phyloP scores from a whole-genome alignment of 2,888 invertebrate species.

The Monochamus alternatus region DNA sequence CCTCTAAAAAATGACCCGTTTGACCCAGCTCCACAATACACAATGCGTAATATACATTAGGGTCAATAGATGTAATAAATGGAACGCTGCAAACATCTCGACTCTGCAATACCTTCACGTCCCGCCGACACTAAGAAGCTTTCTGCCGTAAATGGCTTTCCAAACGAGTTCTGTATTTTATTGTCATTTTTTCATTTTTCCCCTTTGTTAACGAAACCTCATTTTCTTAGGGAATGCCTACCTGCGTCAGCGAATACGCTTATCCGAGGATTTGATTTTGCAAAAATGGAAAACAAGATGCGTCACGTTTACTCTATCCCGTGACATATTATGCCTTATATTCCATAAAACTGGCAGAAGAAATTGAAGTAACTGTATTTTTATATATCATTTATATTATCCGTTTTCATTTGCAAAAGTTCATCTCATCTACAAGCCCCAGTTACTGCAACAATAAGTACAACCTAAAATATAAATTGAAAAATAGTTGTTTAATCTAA shows the following conservation, averaged over 20 bases:
- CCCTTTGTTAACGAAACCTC: conserved; percentile 10
- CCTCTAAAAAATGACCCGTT: not conserved
- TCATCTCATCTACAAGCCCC: no score
- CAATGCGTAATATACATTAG: conserved; percentile 37
- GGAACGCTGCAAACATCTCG: conserved; percentile 43
- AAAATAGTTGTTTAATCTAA: no score
- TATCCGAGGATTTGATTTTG: not conserved
- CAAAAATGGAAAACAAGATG: not conserved
- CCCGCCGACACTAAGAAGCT: conserved; percentile 49
- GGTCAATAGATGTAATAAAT: conserved; percentile 46
- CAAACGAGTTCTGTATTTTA: conserved; percentile 49
- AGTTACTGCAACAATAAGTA: no score
- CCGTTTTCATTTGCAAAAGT: no score
- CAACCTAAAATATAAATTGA: no score
- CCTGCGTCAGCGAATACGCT: not conserved
- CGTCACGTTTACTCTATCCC: not conserved
- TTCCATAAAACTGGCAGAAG: no score
- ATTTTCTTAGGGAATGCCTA: not conserved
- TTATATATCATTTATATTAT: no score
- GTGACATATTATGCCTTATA: no score
- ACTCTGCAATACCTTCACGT: conserved; percentile 48
- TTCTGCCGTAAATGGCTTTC: conserved; percentile 48
- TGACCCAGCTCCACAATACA: not conserved
- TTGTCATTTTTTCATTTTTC: conserved; percentile 43
- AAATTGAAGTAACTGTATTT: no score